A percentile compares a stretch with the other conserved stretches of the same genome.
Conservation (phyloP, 2,797 vertebrate species). For the Propithecus deckenii region DNA sequence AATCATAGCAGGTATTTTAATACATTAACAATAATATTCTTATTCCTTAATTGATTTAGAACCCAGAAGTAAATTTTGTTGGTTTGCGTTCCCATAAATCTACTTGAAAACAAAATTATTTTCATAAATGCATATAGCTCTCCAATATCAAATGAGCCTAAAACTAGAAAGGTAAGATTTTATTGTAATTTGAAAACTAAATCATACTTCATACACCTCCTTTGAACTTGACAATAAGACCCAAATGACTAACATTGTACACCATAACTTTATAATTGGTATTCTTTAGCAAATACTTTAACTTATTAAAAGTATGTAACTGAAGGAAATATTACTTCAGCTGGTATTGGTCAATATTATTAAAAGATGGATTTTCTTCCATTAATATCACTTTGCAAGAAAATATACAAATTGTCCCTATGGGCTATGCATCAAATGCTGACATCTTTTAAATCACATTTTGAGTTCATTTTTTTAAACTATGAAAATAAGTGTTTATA, state of each 20-base stretch:
- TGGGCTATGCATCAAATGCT: not conserved
- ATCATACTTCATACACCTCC: not conserved
- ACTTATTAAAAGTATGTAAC: not conserved
- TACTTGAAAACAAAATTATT: slow-evolving; percentile 22
- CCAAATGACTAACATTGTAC: not conserved
- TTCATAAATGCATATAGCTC: not conserved
- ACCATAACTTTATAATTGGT: not conserved
- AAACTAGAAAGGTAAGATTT: slow-evolving; percentile 21
- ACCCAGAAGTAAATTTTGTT: not conserved
- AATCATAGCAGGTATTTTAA: not conserved
- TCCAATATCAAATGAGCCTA: not conserved
- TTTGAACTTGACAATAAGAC: not conserved
- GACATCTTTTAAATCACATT: slow-evolving; percentile 7
- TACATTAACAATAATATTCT: not conserved
- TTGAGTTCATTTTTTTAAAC: not conserved
- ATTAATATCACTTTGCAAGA: not conserved
- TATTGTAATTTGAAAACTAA: slow-evolving; percentile 35
- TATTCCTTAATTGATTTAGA: not conserved
- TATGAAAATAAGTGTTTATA: slow-evolving; percentile 2
- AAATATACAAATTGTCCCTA: not conserved
- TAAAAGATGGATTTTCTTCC: slow-evolving; percentile 21
- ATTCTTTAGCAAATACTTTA: slow-evolving; percentile 49
- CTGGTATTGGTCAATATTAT: not conserved
- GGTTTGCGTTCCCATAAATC: not conserved
- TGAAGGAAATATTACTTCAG: slow-evolving; percentile 20